phyloP scores from a whole-genome alignment of 2,888 invertebrate genomes.

The Drosophila aldrichi region DNA sequence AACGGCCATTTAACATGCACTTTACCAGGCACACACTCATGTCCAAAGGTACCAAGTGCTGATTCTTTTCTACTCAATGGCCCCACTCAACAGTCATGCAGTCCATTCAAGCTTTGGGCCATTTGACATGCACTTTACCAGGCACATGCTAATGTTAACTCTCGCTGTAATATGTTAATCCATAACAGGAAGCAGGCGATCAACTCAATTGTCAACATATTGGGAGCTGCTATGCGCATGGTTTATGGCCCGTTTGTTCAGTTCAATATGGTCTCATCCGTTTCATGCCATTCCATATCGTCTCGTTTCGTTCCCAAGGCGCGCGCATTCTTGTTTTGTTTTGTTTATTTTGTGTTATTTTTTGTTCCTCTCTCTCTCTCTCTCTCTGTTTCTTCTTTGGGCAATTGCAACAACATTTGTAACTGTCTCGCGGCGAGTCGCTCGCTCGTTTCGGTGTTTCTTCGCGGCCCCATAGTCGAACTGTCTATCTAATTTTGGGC shows the following conservation, averaged over 20 bases:
- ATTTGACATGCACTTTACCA: constrained; percentile 15
- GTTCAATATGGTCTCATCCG: constrained; percentile 24
- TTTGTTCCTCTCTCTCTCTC: not conserved
- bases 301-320: constrained; percentile 28
- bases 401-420: constrained; percentile 39
- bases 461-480: constrained; percentile 25
- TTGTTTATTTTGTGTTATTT: not conserved
- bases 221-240: constrained; percentile 2
- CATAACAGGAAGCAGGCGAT: constrained; percentile 17
- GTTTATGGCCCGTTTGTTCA: constrained; percentile 1
- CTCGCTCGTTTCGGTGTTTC: constrained; percentile 17
- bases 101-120: not conserved
- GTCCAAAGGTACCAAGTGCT: not conserved
- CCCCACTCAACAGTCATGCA: not conserved
- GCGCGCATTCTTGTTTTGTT: constrained; percentile 23
- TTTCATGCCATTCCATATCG: constrained; percentile 18
- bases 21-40: not conserved
- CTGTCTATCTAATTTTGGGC: constrained; percentile 68
- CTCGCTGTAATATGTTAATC: constrained; percentile 6
- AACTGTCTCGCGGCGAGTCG: constrained; percentile 25
- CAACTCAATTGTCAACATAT: not conserved
- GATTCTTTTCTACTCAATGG: not conserved
- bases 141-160: not conserved
- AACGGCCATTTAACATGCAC: not conserved
- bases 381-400: constrained; percentile 14